A percentile compares a stretch with the other conserved stretches of the same genome.
These are phyloP conservation scores for Oreochromis aureus DNA, from an alignment of 2,113 vertebrate genomes.

Conservation along the genomic window DNA sequence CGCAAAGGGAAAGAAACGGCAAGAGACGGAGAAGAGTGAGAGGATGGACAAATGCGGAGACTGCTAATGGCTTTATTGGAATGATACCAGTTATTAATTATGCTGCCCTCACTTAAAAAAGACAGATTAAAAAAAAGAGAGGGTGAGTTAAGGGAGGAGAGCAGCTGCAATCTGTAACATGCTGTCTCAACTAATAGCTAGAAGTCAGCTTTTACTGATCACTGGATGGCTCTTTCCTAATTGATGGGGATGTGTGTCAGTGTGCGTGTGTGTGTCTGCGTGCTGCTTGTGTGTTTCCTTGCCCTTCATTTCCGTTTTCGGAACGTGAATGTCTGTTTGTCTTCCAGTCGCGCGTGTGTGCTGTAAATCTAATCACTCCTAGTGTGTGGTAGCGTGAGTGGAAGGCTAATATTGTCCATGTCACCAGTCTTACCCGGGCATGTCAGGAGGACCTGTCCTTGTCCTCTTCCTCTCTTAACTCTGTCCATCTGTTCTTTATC, in stretches of 20 bases:
- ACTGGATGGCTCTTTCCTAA: slow-evolving; percentile 44
- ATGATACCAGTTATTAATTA: slow-evolving; percentile 70
- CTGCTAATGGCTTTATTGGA: slow-evolving; percentile 73
- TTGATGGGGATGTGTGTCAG: slow-evolving; percentile 33
- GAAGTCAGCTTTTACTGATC: slow-evolving; percentile 61
- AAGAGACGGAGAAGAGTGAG: not conserved
- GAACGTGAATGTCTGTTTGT: not conserved
- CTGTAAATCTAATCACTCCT: slow-evolving; percentile 36
- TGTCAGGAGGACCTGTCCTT: slow-evolving; percentile 25
- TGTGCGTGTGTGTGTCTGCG: not conserved
- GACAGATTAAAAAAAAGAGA: slow-evolving; percentile 3
- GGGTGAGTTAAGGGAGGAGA: slow-evolving; percentile 47
- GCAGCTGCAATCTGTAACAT: slow-evolving; percentile 55
- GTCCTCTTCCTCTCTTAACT: slow-evolving; percentile 1
- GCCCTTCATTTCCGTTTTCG: not conserved
- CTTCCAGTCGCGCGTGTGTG: not conserved
- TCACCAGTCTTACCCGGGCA: not conserved
- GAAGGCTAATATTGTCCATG: slow-evolving; percentile 38
- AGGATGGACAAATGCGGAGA: slow-evolving; percentile 35
- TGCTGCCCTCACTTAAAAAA: slow-evolving; percentile 33
- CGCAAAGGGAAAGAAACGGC: not conserved
- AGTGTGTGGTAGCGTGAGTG: slow-evolving; percentile 27
- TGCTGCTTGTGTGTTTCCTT: not conserved
- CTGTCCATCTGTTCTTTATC: not conserved
- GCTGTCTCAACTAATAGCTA: slow-evolving; percentile 58